Evolutionary conservation across 2,113 vertebrate genomes (phyloP), one percentile per base, ranked within the genome.

Genomic region (Psophia crepitans): DNA sequence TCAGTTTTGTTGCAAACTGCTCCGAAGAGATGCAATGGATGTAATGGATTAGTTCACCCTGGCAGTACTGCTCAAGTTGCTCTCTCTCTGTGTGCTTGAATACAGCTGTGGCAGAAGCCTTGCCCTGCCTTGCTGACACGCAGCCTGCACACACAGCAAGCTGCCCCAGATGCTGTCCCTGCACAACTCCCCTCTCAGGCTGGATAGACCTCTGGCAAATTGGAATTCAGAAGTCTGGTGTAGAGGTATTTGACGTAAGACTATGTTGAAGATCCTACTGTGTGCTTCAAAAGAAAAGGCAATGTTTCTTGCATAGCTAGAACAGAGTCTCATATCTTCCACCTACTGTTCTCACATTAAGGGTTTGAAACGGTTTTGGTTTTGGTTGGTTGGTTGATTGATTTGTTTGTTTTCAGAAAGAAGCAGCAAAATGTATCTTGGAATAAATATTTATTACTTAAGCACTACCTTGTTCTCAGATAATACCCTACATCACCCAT

Each of bases 381-480:
- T 65, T 37, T 19, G 24, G 26, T 26, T 46, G 17, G 18, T 46
- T 43, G n/a, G n/a, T 39, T 18, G 24, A 12, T 41, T 30, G 24
- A 8, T 24, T 26, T 19, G 10, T 8, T 1, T 5, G 8, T 18
- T 28, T 26, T 33, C 10, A 56, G 54, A 93, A 75, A 64, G 5
- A 7, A 68, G 92, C 46, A 87, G 70, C 70, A 77, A 80, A 70
- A 86, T 75, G 51, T 54, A 84, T 75, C 51, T 49, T 96, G 78
- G 89, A 91, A 97, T 90, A 96, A 92, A 86, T 84, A 64, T 93
- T 35, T 92, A 92, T 97, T 95, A 90, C 84, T 84, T 83, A 71
- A 73, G 13, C 24, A 81, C 21, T 96, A 77, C 58, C 87, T 92
- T 82, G 74, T 78, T 93, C 68, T 93, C 61, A 95, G 23, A 39